Evolutionary conservation across 2,888 invertebrate species (phyloP).

Genomic region (Myopa tessellatipennis): DNA sequence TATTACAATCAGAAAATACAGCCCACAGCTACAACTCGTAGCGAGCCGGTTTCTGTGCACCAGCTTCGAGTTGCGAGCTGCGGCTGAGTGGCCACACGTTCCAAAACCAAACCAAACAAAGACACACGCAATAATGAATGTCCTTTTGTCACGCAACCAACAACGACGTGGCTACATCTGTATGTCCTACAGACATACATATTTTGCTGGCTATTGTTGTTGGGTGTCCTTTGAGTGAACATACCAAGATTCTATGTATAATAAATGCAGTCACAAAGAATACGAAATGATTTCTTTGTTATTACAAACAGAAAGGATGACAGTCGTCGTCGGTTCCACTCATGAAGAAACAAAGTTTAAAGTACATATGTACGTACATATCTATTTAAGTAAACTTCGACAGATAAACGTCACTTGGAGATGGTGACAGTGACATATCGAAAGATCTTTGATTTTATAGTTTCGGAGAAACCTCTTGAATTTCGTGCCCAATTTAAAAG

Average conservation of each 20-base stretch:
- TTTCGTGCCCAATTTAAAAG: no score
- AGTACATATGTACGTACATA: no score
- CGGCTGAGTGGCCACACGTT: neutral
- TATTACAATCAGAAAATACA: neutral
- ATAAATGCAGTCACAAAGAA: conserved; percentile 6
- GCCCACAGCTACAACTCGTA: neutral
- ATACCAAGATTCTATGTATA: neutral
- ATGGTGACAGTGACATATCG: no score
- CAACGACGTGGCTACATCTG: conserved; percentile 46
- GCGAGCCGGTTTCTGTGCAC: neutral
- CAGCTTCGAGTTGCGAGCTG: neutral
- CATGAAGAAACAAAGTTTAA: neutral
- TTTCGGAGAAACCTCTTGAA: no score
- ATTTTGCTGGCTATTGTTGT: neutral
- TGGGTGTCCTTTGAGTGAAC: conserved; percentile 11
- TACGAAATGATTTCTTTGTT: conserved; percentile 14
- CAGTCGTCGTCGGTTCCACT: neutral
- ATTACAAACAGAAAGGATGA: conserved; percentile 6
- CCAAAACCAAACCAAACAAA: conserved; percentile 30
- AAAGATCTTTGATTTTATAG: no score
- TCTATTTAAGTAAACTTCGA: no score
- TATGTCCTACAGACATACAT: conserved; percentile 13
- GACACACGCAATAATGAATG: conserved; percentile 46
- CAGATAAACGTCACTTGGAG: no score
- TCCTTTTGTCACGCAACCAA: conserved; percentile 51